Percentiles rank a stretch among this genome's conserved stretches.
Conservation (phyloP, 2,797 vertebrate genomes). For the Acomys russatus region DNA sequence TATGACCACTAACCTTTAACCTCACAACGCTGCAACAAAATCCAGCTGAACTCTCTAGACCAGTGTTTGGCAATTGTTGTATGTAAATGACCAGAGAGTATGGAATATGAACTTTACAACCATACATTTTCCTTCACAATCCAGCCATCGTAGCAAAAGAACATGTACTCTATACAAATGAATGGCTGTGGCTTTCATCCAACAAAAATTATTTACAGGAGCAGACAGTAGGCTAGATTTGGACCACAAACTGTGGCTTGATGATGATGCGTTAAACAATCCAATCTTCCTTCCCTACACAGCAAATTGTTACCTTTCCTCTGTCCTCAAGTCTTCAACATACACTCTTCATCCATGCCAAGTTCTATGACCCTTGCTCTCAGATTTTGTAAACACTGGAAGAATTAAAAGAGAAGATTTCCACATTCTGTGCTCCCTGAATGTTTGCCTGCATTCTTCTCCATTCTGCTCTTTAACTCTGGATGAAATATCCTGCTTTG, state of each 20-base stretch:
- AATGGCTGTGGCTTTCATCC: conserved; percentile 39
- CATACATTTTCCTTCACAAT: background rate
- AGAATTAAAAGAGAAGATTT: conserved; percentile 2
- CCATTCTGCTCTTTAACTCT: background rate
- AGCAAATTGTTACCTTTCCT: conserved; percentile 4
- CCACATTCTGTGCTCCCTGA: background rate
- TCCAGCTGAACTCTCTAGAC: conserved; percentile 5
- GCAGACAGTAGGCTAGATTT: background rate
- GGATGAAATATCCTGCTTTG: background rate
- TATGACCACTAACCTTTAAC: background rate
- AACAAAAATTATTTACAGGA: conserved; percentile 30
- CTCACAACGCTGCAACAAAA: conserved; percentile 25
- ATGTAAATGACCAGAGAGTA: background rate
- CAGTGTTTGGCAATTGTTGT: conserved; percentile 4
- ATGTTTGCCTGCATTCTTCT: background rate
- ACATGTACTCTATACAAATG: background rate
- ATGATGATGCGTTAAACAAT: background rate
- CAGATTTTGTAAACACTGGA: conserved; percentile 41
- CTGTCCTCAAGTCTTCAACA: background rate
- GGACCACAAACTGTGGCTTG: background rate
- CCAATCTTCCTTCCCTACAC: background rate
- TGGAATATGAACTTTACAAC: conserved; percentile 1
- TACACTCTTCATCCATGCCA: background rate
- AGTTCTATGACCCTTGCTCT: conserved; percentile 21
- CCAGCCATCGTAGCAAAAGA: background rate